phyloP scores from a whole-genome alignment of 2,113 vertebrate genomes.

The Muscicapa adusta region DNA sequence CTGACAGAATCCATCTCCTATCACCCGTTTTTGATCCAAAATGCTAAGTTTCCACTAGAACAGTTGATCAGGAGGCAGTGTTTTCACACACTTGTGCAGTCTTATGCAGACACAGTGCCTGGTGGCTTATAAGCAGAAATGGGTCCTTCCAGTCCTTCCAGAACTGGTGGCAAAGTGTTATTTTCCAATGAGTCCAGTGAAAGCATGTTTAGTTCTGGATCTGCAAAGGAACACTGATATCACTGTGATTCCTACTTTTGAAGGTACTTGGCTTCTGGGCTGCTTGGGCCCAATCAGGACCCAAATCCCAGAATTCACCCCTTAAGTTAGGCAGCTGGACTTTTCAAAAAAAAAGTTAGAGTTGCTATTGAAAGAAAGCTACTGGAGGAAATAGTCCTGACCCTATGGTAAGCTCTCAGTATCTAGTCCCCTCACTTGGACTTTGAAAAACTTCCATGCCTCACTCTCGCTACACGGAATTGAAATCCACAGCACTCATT shows the following conservation, averaged over 20 bases:
- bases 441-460: not conserved
- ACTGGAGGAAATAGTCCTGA: not conserved
- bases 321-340: not conserved
- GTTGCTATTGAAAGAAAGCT: not conserved
- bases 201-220: not conserved
- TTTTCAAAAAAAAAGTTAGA: not conserved
- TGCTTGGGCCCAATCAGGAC: not conserved
- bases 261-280: not conserved
- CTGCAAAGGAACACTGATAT: not conserved
- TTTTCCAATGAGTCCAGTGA: not conserved
- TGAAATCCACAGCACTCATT: not conserved
- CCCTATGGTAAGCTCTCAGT: not conserved
- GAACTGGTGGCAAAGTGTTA: not conserved
- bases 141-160: not conserved
- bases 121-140: not conserved
- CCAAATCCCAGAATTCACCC: not conserved
- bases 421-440: not conserved
- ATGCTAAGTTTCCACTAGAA: not conserved
- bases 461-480: rapidly evolving
- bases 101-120: not conserved
- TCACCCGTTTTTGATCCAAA: not conserved
- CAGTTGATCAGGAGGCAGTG: rapidly evolving
- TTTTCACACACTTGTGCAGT: not conserved
- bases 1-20: not conserved
- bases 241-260: not conserved